Base-by-base conservation (phyloP, 2,888 invertebrate genomes). In the Hydraecia micacea region DNA sequence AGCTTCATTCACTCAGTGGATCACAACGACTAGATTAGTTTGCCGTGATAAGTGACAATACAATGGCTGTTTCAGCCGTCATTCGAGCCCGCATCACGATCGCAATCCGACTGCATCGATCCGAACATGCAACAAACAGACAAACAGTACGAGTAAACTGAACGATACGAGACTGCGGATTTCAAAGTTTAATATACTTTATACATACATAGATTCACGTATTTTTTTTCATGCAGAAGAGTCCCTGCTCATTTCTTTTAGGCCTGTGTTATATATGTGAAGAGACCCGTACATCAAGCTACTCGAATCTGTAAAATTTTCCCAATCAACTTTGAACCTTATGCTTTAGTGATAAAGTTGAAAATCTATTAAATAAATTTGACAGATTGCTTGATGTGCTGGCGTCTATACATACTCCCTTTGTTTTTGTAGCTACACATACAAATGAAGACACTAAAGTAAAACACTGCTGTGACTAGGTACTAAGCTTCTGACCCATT, bases 51-150 rank as follows among this genome's bases (percentile, higher is more conserved):
- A 92, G 90, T 86, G 90, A 86, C 86, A 88, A 86, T 74, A 81
- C 87, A 86, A 83, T 83, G 79, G 71, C 25, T 75, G 75, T 74
- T 78, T 67, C 69, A 66, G 39, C 55, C 52, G 67, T 75, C 62
- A 87, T 79, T 76, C 83, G 66, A 49, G 87, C 91, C 91, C 90
- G 90, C 89, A 92, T 92, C 91, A 87, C 90, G 88, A 87, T 85
- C 85, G 72, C 87, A 83, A 84, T 87, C 80, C 85, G 85, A 79
- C 83, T 90, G 79, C 81, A 82, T 82, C 85, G 82, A 87, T 86
- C 78, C 72, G 83, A 82, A 84, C 85, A 84, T 75, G 89, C 77
- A 85, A 89, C 86, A 83, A 86, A 88, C 89, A 89, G 82, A 83
- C 88, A 87, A 87, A 88, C 84, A 89, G 66, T 70, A 69, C 68